Conservation (phyloP, 2,888 invertebrate genomes). For the Cryptosula pallasiana region DNA sequence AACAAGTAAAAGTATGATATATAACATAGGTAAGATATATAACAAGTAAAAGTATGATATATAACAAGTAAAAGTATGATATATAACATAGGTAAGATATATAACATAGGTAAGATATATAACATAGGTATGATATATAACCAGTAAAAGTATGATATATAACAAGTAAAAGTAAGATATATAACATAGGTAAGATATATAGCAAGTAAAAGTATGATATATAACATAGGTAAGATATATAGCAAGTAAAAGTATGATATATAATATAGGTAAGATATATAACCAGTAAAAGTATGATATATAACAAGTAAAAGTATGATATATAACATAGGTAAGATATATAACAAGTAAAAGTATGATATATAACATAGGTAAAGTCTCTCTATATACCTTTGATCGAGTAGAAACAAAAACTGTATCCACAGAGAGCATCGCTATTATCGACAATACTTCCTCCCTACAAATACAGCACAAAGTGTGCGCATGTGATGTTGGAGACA, state of each 20-base stretch:
- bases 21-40: background rate
- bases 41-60: background rate
- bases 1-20: background rate
- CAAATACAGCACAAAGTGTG: no score
- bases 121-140: no score
- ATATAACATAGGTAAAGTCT: no score
- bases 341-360: background rate
- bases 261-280: no score
- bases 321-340: background rate
- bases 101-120: background rate
- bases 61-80: background rate
- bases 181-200: no score
- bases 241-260: background rate
- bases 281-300: no score
- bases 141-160: no score
- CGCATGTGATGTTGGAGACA: no score
- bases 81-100: background rate
- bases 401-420: constrained; percentile 78
- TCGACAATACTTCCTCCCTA: constrained; percentile 68
- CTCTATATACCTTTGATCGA: constrained; percentile 61
- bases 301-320: background rate
- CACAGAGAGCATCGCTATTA: constrained; percentile 80
- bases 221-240: background rate
- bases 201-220: no score
- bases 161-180: no score